phyloP scores from a whole-genome alignment of 2,113 vertebrate genomes.

The Scomber colias region DNA sequence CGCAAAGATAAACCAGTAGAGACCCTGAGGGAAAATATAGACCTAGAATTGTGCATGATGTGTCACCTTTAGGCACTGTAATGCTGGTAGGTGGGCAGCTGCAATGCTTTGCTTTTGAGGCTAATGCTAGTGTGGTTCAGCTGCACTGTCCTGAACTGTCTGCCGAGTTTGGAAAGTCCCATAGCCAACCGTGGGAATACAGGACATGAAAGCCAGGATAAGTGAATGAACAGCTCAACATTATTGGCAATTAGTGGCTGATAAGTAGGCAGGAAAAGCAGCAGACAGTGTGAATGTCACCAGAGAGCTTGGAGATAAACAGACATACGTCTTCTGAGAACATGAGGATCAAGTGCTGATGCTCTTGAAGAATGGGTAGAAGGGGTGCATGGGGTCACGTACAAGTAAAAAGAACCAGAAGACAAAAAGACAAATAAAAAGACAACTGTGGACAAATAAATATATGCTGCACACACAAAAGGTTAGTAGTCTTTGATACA shows the following conservation, averaged over 20 bases:
- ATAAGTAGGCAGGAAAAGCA: slow-evolving; percentile 78
- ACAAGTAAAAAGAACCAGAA: no score
- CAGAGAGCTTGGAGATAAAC: slow-evolving; percentile 16
- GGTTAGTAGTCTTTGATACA: no score
- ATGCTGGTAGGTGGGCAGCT: neutral
- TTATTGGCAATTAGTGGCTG: slow-evolving; percentile 81
- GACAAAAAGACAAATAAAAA: no score
- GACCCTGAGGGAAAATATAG: no score
- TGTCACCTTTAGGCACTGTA: neutral
- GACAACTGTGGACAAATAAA: no score
- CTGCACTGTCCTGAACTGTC: slow-evolving; percentile 21
- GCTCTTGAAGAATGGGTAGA: neutral
- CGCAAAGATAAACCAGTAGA: no score
- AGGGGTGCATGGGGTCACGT: no score
- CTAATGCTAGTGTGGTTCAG: neutral
- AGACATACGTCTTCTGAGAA: neutral
- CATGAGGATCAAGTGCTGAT: neutral
- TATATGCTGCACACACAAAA: no score
- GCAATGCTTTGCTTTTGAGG: neutral
- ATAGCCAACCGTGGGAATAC: slow-evolving; percentile 65
- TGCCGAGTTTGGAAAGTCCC: slow-evolving; percentile 66
- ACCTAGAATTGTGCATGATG: no score
- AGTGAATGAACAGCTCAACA: slow-evolving; percentile 74
- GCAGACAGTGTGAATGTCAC: slow-evolving; percentile 69
- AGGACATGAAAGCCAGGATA: slow-evolving; percentile 72